Percentiles rank a stretch among this genome's conserved stretches.
phyloP scores from a whole-genome alignment of 2,797 vertebrate genomes.

The Hydrophis major region DNA sequence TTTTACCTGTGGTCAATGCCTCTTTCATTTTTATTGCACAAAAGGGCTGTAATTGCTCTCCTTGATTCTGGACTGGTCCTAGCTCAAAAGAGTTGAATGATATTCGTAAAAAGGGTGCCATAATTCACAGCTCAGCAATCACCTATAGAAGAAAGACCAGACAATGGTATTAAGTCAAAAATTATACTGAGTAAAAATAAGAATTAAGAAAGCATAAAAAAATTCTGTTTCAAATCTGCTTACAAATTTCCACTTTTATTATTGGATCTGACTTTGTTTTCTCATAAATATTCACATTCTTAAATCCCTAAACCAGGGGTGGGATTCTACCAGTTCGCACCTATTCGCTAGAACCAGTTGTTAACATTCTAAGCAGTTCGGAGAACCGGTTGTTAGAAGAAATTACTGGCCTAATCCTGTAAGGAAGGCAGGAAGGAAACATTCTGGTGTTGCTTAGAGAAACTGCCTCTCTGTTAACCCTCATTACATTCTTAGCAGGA shows the following conservation, averaged over 20 bases:
- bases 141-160: conserved; percentile 13
- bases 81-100: conserved; percentile 85
- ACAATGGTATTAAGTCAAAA: conserved; percentile 2
- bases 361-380: no score
- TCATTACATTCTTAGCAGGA: no score
- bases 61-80: conserved; percentile 71
- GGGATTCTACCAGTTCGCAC: no score
- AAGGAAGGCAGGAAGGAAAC: no score
- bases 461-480: no score
- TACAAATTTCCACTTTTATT: not conserved
- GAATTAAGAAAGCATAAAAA: not conserved
- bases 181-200: not conserved
- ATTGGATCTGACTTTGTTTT: not conserved
- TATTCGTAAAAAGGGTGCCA: conserved; percentile 95
- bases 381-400: no score
- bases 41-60: conserved; percentile 76
- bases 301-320: not conserved
- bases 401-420: no score
- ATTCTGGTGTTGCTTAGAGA: no score
- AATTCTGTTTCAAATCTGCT: not conserved
- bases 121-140: conserved; percentile 62
- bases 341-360: no score
- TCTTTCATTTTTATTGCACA: conserved; percentile 97
- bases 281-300: not conserved
- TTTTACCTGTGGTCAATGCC: conserved; percentile 87